Base-by-base conservation (phyloP, 2,113 vertebrate genomes). In the Pterocles orientalis region DNA sequence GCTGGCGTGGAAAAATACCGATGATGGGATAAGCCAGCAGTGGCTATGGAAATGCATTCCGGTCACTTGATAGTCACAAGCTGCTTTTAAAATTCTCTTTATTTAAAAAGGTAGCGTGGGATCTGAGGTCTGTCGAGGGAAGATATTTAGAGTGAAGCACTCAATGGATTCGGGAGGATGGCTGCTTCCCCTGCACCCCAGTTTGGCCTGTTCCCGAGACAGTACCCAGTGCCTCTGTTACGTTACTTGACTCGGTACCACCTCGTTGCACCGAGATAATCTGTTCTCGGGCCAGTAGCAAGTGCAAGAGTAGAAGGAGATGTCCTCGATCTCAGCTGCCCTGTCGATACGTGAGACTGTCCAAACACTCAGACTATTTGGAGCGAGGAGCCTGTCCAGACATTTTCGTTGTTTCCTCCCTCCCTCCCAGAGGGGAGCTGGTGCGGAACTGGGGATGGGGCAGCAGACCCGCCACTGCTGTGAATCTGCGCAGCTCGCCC, bases 1-100 rank as follows among this genome's bases (percentile, higher is more conserved):
- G 6, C 72, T 81, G 71, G 45, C n/a, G 60, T 58, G 86, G 92
- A 94, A 86, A 92, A 97, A 83, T 39, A 57, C 54, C 23, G 41
- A 8, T 36, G 54, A 61, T 66, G 82, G 80, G 66, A 72, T n/a
- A 41, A 90, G 85, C 60, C 12, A 73, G 50, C 64, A 29, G 47
- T 34, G 77, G 72, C n/a, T 77, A 33, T 57, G 56, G 72, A 70
- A 89, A 82, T 18, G 72, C 69, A 58, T 71, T 85, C 80, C 5
- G 0, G 89, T 78, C 50, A 92, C 61, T 82, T 25, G 89, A 95
- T 84, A 91, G 11, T 57, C 81, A 85, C 65, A 79, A 62, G 86
- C 53, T 82, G 65, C 61, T 61, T 48, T 91, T 94, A 69, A 0
- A 86, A 91, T 76, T 92, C 50, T 29, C 25, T 77, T 90, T 87